Base-by-base conservation (phyloP, 2,888 invertebrate species). In the Hirtodrosophila cameraria region DNA sequence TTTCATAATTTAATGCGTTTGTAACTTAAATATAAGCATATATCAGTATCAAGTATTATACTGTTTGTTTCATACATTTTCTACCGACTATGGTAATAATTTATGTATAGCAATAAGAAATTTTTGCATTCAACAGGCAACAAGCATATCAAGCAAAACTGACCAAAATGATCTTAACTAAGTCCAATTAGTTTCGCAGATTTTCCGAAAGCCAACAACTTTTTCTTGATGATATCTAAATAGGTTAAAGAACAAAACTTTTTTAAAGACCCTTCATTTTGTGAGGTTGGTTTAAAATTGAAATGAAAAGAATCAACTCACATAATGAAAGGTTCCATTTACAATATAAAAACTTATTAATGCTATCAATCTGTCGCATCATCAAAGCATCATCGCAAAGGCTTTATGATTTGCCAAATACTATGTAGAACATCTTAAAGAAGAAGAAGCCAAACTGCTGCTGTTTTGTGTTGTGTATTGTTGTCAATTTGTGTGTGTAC, bases 391-490 rank as follows among this genome's bases (percentile, higher is more conserved):
- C 80, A 80, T 79, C 66, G 53, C 55, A 64, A 70, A 58, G 52
- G 82, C 59, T 68, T 72, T 58, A 55, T 55, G 57, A 80, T 52
- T 49, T 59, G 33, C 13, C 49, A 71, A 72, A 62, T 49, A 61
- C 53, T 61, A 23, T 61, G 60, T n/a, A 52, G 15, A 16, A 4
- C 50, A 41, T 45, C 36, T 39, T 49, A 33, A 52, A 55, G 55
- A 50, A 49, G 68, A 70, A 49, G 69, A 58, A 58, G 61, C 41
- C 76, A 55, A 55, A 35, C 75, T 46, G 83, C 72, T 63, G 86
- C 72, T 63, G 86, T 69, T 79, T 72, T 60, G 61, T 61, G 39
- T 86, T 81, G 60, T 74, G 70, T 67, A 66, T 84, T 65, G 62
- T 74, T 67, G 76, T 69, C 78, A 78, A 69, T 54, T 69, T 60